A percentile compares a stretch with the other conserved stretches of the same genome.
These are phyloP conservation scores for Eonycteris spelaea DNA, from an alignment of 2,113 vertebrate species.

Conservation along the genomic window DNA sequence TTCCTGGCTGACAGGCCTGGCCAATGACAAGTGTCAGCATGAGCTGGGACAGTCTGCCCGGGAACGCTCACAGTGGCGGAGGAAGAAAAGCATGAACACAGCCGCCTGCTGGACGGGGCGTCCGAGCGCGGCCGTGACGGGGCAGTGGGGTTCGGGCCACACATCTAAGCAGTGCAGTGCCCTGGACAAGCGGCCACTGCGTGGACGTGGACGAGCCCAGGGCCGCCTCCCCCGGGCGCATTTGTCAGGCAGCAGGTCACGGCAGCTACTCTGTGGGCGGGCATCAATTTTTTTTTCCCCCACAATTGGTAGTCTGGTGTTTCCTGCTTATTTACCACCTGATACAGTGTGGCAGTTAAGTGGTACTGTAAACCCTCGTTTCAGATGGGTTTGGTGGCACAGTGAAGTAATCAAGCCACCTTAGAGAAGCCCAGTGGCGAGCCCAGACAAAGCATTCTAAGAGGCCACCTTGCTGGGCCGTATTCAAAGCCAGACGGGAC, in stretches of 20 bases:
- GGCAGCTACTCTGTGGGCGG: not conserved
- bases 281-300: no score
- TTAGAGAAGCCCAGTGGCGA: not conserved
- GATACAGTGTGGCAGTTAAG: fast-evolving
- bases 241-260: not conserved
- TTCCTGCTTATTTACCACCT: not conserved
- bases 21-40: no score
- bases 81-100: not conserved
- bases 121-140: not conserved
- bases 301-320: not conserved
- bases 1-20: not conserved
- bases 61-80: not conserved
- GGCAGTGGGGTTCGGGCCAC: not conserved
- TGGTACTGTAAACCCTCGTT: not conserved
- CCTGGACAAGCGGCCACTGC: not conserved
- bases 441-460: not conserved
- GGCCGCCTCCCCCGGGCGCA: not conserved
- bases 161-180: not conserved
- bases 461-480: not conserved
- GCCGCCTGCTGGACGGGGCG: not conserved
- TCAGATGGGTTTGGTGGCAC: not conserved
- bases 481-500: fast-evolving
- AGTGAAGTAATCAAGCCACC: not conserved
- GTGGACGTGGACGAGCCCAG: fast-evolving
- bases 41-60: not conserved